Evolutionary conservation across 1,140 invertebrate species (phyloP), one percentile per base, ranked within the genome.

Genomic region (Hylyphantes graminicola): DNA sequence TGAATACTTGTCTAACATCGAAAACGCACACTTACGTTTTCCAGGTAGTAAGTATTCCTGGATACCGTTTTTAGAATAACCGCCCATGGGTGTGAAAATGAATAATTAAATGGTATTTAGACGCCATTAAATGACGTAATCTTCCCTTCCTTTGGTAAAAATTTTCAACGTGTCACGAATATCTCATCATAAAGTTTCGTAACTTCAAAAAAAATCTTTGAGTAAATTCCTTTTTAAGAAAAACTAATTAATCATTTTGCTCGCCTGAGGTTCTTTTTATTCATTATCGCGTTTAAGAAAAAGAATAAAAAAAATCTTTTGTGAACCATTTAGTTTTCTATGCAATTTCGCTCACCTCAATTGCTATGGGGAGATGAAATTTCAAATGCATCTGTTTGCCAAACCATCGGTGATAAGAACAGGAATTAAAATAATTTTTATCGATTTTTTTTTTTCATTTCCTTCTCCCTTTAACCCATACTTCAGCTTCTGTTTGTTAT

Each of bases 221-320:
- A 74, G 54, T 21, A 57, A 74, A 74, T 57, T 70, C 57, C 53
- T 12, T 74, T 74, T 21, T 35, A 35, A 35, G 54, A 74, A 74
- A 74, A 74, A 74, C 72, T 74, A 74, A 74, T 74, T 74, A 74
- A 74, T 74, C 72, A 74, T 74, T 74, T 74, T 74, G 70, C 8
- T 73, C 53, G 70, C 70, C 51, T 21, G 70, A 0, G 53, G 72
- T 57, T 7, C 72, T 74, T 74, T 74, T 74, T 74, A 74, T 74
- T 74, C 54, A 48, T 74, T 74, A 74, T 57, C 11, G 50, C 13
- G 12, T 74, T 74, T 11, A 35, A 57, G 53, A n/a, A 74, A 74
- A n/a, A 61, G 57, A 61, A 17, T 12, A 12, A 61, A 65, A 74
- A 74, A 74, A 74, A 55, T 13, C 54, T 13, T n/a, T 74, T 55